A percentile compares a stretch with the other conserved stretches of the same genome.
These are phyloP conservation scores for Catajapyx aquilonaris DNA, from an alignment of 1,140 invertebrate species.

Conservation along the genomic window DNA sequence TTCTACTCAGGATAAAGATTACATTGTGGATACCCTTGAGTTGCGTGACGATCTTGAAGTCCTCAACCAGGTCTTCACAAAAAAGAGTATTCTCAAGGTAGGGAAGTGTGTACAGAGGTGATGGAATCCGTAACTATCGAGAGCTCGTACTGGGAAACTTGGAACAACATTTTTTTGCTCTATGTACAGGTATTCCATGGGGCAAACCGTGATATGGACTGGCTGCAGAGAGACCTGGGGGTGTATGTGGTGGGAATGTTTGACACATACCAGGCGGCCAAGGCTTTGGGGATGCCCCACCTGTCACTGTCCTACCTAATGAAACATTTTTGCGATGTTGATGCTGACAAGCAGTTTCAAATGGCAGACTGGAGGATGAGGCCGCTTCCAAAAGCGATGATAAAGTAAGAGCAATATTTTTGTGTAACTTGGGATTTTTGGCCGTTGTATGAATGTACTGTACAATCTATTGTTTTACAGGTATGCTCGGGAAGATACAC, in stretches of 20 bases:
- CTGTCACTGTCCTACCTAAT: constrained; percentile 62
- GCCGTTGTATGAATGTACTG: too few relatives aligned
- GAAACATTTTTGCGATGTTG: constrained; percentile 51
- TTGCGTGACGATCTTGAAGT: constrained; percentile 59
- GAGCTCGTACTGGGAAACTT: too few relatives aligned
- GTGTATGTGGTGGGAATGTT: constrained; percentile 95
- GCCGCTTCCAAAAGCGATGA: constrained; percentile 17
- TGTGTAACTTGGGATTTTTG: too few relatives aligned
- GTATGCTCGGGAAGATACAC: constrained; percentile 88
- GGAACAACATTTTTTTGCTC: too few relatives aligned
- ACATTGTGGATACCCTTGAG: constrained; percentile 69
- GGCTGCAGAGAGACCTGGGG: constrained; percentile 89
- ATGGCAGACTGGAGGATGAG: constrained; percentile 89
- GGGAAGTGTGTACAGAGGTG: too few relatives aligned
- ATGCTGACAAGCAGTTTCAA: constrained; percentile 76
- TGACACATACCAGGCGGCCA: constrained; percentile 78
- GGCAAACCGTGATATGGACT: constrained; percentile 66
- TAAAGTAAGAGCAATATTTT: too few relatives aligned
- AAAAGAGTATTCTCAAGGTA: constrained; percentile 78
- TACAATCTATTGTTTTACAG: constrained; percentile 14
- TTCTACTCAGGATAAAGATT: constrained; percentile 67
- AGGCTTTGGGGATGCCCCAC: constrained; percentile 43
- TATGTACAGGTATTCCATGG: constrained; percentile 78
- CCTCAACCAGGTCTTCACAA: constrained; percentile 81
- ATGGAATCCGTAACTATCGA: too few relatives aligned